Base-by-base conservation (phyloP, 2,888 invertebrate species). In the Microctonus brassicae region DNA sequence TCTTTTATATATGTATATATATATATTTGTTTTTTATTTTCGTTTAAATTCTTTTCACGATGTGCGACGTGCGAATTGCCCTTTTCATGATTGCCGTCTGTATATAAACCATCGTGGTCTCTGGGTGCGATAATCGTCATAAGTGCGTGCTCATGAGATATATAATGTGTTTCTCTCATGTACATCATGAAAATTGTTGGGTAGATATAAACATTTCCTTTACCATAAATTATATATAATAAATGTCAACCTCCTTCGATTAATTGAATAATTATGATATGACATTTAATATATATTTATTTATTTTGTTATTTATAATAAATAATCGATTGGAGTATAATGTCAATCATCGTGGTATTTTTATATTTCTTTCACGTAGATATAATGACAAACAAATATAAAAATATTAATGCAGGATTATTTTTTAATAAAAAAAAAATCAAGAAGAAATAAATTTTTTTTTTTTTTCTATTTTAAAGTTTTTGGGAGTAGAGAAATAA, bases 401-500 rank as follows among this genome's bases (percentile, higher is more conserved):
- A n/a, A n/a, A n/a, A n/a, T n/a, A n/a, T n/a, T n/a, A n/a, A n/a
- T n/a, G n/a, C n/a, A n/a, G n/a, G n/a, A n/a, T n/a, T n/a, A n/a
- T n/a, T n/a, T n/a, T n/a, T n/a, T n/a, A n/a, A n/a, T n/a, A n/a
- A n/a, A n/a, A n/a, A n/a, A n/a, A n/a, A n/a, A n/a, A n/a, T n/a
- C n/a, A n/a, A n/a, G n/a, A n/a, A n/a, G n/a, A n/a, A n/a, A n/a
- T n/a, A n/a, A n/a, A 53, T 62, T 63, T 63, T 47, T 47, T 62
- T 63, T 63, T 47, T 47, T 29, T 29, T 42, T 10, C 3, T 7
- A n/a, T 57, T 24, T 22, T 33, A 36, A 53, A 24, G 9, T 17
- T 20, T 34, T 53, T 53, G 36, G 22, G 34, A 24, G 26, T 17
- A 20, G n/a, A 36, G 11, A n/a, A 24, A 82, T 83, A 83, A 80